Base-by-base conservation (phyloP, 2,113 vertebrate species). In the Todiramphus saurophagus region DNA sequence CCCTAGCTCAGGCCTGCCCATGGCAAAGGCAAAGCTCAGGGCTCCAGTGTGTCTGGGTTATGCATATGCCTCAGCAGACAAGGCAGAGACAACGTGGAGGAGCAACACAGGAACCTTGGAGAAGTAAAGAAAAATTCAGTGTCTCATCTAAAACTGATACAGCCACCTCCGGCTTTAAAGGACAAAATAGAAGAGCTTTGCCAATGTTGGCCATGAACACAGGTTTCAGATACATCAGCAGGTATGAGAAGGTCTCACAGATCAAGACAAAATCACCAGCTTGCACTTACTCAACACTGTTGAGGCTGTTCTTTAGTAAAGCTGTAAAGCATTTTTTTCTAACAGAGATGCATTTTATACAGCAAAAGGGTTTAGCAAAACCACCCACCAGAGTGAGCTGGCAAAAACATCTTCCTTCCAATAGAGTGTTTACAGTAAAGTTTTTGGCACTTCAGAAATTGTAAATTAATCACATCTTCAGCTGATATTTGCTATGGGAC, bases 111-210 rank as follows among this genome's bases (percentile, higher is more conserved):
- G 69, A 77, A 76, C 74, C 77, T 78, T 68, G 58, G 83, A 44
- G 35, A 81, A 9, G 24, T 16, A 56, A 37, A 68, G 56, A 72
- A 92, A 75, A 93, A 60, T 51, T 68, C 83, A 72, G 25, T 64
- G 77, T 30, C 69, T 93, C 87, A 92, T 93, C 73, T 91, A 75
- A 96, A 95, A 94, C 33, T 58, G 94, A 91, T 84, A 83, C 64
- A 83, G 76, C 44, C 76, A 50, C 76, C 80, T 84, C 89, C 69
- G 39, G 37, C 73, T 70, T 37, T 31, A 83, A 77, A 90, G 87
- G 91, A 73, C 82, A 80, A 63, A 91, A 62, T 0, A 44, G 7
- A 62, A 73, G 51, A 44, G 28, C 86, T 89, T 84, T 96, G 86
- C 83, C 73, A 93, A 20, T 0, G 2, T 2, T 87, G 43, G 64